A percentile compares a stretch with the other conserved stretches of the same genome.
Conservation (phyloP, 2,888 invertebrate genomes). For the Drosophila seclusa region DNA sequence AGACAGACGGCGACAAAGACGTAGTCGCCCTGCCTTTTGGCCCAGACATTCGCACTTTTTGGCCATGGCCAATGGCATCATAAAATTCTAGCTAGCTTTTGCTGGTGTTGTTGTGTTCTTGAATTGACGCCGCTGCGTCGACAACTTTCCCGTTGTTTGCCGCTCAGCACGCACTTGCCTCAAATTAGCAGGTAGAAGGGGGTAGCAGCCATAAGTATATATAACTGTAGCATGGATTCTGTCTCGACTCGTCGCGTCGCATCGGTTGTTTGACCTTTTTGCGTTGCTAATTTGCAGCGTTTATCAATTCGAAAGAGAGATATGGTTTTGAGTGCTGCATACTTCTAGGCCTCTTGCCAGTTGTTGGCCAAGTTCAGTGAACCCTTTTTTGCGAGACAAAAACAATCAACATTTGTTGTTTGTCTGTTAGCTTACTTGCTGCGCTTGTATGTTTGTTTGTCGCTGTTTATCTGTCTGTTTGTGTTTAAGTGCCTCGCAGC, state of each 20-base stretch:
- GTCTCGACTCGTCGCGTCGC: conserved; percentile 24
- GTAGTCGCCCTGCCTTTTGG: conserved; percentile 48
- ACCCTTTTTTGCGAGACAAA: conserved; percentile 47
- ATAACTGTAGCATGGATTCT: conserved; percentile 7
- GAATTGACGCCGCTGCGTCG: conserved; percentile 37
- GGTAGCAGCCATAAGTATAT: neutral
- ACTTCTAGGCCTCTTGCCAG: conserved; percentile 39
- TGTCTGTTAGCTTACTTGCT: conserved; percentile 36
- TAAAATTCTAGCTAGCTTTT: conserved; percentile 59
- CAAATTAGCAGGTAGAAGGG: conserved; percentile 16
- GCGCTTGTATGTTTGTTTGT: conserved; percentile 26
- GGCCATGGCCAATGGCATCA: conserved; percentile 79
- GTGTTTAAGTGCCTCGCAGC: conserved; percentile 18
- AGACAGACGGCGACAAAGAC: conserved; percentile 71
- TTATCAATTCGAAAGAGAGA: conserved; percentile 56
- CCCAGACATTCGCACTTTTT: conserved; percentile 69
- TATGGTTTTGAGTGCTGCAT: conserved; percentile 26
- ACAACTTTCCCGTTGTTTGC: conserved; percentile 37
- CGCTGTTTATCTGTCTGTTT: conserved; percentile 29
- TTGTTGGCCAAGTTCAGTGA: conserved; percentile 53
- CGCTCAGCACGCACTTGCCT: conserved; percentile 49
- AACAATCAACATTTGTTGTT: conserved; percentile 53
- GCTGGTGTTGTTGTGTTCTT: conserved; percentile 19
- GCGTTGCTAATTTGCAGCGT: conserved; percentile 58
- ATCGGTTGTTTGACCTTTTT: conserved; percentile 70